Conservation (phyloP, 2,113 vertebrate species). For the Nibea coibor region DNA sequence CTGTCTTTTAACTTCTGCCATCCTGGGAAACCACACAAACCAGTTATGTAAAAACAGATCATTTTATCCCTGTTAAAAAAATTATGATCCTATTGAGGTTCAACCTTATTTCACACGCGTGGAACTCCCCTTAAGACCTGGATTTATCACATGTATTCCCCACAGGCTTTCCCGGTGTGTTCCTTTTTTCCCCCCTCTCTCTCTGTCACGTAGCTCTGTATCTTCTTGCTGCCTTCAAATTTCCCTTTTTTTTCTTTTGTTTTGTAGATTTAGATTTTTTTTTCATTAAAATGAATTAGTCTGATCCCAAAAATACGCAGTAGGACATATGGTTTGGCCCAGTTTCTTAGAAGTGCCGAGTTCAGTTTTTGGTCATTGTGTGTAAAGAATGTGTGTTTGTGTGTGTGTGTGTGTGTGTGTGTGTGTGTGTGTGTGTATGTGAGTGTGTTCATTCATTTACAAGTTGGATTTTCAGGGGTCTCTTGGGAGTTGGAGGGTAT, state of each 20-base stretch:
- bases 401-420: constrained; percentile 37
- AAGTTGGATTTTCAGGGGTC: constrained; percentile 56
- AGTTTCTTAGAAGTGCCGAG: constrained; percentile 69
- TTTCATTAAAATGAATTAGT: constrained; percentile 83
- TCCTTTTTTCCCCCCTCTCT: constrained; percentile 38
- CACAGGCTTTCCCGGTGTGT: constrained; percentile 35
- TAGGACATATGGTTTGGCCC: constrained; percentile 79
- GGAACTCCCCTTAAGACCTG: constrained; percentile 75
- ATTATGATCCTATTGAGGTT: constrained; percentile 78
- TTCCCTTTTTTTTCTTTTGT: constrained; percentile 28
- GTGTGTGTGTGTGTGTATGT: constrained; percentile 19
- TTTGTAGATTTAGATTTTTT: constrained; percentile 63
- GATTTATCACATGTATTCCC: constrained; percentile 73
- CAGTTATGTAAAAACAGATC: constrained; percentile 73
- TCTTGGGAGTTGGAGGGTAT: constrained; percentile 71
- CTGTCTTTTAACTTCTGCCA: constrained; percentile 63
- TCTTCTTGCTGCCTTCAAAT: constrained; percentile 44
- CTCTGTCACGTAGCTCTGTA: constrained; percentile 20
- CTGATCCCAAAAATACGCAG: constrained; percentile 75
- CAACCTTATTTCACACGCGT: constrained; percentile 73
- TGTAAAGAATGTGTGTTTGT: constrained; percentile 33
- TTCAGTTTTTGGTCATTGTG: constrained; percentile 73
- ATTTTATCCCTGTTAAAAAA: constrained; percentile 70
- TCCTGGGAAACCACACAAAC: constrained; percentile 78
- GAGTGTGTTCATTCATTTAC: constrained; percentile 50